Conservation (phyloP, 30 jellyfish, hydroid and myxozoan genomes). For the Sanderia malayensis region DNA sequence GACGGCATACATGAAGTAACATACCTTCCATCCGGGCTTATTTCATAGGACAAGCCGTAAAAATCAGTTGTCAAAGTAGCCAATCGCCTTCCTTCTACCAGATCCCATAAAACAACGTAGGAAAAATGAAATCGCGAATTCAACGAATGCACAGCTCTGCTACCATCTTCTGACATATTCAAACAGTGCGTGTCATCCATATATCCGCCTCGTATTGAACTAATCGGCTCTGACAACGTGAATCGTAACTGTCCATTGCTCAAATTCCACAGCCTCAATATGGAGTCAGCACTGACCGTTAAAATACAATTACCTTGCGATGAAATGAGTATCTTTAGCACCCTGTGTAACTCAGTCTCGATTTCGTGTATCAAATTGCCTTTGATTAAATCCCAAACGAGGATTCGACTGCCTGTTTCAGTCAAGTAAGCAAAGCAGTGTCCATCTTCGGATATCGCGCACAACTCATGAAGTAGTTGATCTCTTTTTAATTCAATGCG, state of each 20-base stretch:
- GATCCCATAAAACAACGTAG: conserved; percentile 75
- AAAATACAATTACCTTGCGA: conserved; percentile 73
- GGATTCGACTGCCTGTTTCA: conserved; percentile 58
- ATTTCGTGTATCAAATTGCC: conserved; percentile 57
- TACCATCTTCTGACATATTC: conserved; percentile 68
- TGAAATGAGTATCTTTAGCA: conserved; percentile 53
- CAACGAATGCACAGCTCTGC: conserved; percentile 68
- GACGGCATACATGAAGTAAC: conserved; percentile 67
- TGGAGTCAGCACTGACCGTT: conserved; percentile 64
- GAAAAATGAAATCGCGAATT: conserved; percentile 63
- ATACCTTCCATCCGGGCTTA: conserved; percentile 59
- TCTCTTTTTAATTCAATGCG: conserved; percentile 29
- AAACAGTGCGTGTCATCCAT: conserved; percentile 79
- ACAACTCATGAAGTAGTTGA: conserved; percentile 35
- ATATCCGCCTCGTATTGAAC: conserved; percentile 76
- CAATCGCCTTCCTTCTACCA: conserved; percentile 60
- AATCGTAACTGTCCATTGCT: conserved; percentile 58
- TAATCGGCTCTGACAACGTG: conserved; percentile 62
- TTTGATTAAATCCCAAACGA: conserved; percentile 59
- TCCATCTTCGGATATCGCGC: conserved; percentile 79
- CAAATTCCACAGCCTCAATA: conserved; percentile 61
- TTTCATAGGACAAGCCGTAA: conserved; percentile 60
- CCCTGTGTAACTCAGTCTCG: conserved; percentile 52
- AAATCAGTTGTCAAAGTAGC: conserved; percentile 78
- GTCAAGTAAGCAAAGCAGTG: conserved; percentile 60